Percentiles rank a stretch among this genome's conserved stretches.
Evolutionary conservation across 2,797 vertebrate species (phyloP).

Genomic region (Cynopterus sphinx): DNA sequence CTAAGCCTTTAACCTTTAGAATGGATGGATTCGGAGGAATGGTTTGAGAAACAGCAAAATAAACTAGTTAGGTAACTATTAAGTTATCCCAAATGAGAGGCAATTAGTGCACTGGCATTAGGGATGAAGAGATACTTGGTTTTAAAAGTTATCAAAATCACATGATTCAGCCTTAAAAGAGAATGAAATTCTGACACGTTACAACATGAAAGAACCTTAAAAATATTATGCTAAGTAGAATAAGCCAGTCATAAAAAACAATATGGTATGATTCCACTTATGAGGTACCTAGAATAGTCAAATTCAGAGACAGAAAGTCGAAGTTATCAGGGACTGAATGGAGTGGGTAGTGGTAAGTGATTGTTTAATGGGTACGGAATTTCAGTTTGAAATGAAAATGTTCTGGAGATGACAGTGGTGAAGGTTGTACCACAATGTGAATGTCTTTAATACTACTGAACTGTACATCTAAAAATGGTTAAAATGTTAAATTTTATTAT

Average conservation of each 20-base stretch:
- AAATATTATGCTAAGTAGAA: conserved; percentile 3
- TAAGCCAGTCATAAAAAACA: not conserved
- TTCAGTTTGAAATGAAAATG: not conserved
- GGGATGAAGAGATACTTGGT: not conserved
- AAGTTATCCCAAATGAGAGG: not conserved
- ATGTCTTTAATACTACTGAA: not conserved
- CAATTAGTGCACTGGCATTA: not conserved
- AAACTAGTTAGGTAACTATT: not conserved
- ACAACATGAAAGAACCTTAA: not conserved
- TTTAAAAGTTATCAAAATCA: conserved; percentile 26
- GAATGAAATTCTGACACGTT: conserved; percentile 8
- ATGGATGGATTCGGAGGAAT: not conserved
- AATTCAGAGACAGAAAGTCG: not conserved
- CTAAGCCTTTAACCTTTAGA: not conserved
- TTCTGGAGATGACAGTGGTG: not conserved
- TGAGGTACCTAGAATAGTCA: not conserved
- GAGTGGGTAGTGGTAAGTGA: not conserved
- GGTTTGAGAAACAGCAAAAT: not conserved
- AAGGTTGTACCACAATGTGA: not conserved
- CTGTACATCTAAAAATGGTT: not conserved
- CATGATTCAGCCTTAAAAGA: not conserved
- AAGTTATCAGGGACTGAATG: not conserved
- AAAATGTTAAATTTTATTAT: not conserved
- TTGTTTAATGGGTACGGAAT: not conserved
- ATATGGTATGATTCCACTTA: not conserved